Base-by-base conservation (phyloP, 2,888 invertebrate species). In the Sarcophaga carnaria region DNA sequence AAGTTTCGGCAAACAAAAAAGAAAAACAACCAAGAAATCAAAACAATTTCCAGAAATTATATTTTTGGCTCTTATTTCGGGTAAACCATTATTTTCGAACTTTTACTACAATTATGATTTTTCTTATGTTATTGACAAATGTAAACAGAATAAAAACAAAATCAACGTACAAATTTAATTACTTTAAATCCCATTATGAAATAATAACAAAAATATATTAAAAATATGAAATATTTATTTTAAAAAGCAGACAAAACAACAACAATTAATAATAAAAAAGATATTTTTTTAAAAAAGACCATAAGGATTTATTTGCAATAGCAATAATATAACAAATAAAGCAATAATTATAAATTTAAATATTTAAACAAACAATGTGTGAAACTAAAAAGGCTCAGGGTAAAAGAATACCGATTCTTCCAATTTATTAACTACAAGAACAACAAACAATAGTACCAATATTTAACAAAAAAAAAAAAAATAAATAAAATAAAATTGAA, bases 371-470 rank as follows among this genome's bases (percentile, higher is more conserved):
- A 80, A 89, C 89, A 80, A 88, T 10, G 10, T 37, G 85, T 78
- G 80, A 88, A 89, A 88, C 89, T 86, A 85, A 91, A 93, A 92
- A 91, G 92, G 93, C 93, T 93, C 93, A 93, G 93, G 93, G 93
- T 93, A 93, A 91, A 88, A 84, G 83, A 88, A 93, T 93, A 93
- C 93, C 93, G 93, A 93, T 93, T 93, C 93, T 93, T 93, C 93
- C 93, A 93, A 90, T 90, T 91, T 89, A 91, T 86, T 82, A 86
- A 89, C 82, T 90, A 77, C 85, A 89, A 89, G 82, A 90, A 89
- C 88, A 88, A 83, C 54, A 87, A 81, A 89, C 88, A 89, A 88
- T 83, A 89, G 88, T 89, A 88, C 88, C 88, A 90, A 88, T 86
- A 88, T 80, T 79, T 47, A 70, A 71, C 83, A 82, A 82, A 17